A percentile compares a stretch with the other conserved stretches of the same genome.
Evolutionary conservation across 2,797 vertebrate species (phyloP).

Genomic region (Phataginus tetradactyla): DNA sequence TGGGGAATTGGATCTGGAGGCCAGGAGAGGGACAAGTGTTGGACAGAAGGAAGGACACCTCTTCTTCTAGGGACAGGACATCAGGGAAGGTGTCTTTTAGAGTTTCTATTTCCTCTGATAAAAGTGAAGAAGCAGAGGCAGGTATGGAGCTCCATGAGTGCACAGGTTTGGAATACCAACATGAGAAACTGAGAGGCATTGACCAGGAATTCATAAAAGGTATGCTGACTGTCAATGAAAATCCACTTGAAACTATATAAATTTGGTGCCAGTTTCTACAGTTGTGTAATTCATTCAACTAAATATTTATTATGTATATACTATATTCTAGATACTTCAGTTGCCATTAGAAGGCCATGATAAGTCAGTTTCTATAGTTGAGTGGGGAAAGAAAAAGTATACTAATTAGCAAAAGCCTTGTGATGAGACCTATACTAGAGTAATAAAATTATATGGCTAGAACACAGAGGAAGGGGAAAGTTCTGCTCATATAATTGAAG

Average conservation of each 20-base stretch:
- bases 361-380: constrained; percentile 12
- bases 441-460: background rate
- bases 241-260: constrained; percentile 20
- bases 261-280: background rate
- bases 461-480: background rate
- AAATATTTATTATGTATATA: constrained; percentile 7
- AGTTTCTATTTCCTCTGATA: background rate
- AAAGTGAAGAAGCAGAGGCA: background rate
- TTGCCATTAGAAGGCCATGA: background rate
- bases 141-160: background rate
- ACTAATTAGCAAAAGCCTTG: background rate
- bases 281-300: background rate
- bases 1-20: background rate
- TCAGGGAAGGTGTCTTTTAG: background rate
- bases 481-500: constrained; percentile 1
- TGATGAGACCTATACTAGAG: background rate
- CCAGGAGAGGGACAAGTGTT: background rate
- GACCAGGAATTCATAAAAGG: background rate
- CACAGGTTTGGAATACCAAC: background rate
- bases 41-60: background rate
- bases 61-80: background rate
- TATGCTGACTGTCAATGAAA: background rate
- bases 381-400: background rate
- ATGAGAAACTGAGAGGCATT: constrained; percentile 5
- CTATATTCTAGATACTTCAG: background rate